Base-by-base conservation (phyloP, 2,113 vertebrate species). In the Ptilorrhoa leucosticta region DNA sequence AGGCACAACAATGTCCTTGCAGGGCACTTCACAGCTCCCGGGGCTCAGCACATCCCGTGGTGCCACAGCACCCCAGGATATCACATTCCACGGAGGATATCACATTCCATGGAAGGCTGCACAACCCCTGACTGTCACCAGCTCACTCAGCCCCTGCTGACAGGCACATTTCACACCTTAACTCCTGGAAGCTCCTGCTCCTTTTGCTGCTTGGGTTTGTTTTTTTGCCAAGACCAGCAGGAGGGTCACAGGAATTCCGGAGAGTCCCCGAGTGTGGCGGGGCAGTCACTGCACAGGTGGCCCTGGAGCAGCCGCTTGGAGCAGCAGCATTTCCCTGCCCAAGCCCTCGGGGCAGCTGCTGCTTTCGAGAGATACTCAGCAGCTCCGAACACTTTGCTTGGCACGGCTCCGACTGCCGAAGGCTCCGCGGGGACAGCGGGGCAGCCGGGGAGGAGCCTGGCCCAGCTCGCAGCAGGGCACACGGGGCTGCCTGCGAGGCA, bases 341-440 rank as follows among this genome's bases (percentile, higher is more conserved):
- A 9, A 57, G 61, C 75, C 71, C 28, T 37, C 0, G 27, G 89
- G 65, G 94, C 94, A 80, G 94, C 88, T 61, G 94, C 94, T 95
- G 88, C 95, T 90, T 93, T 89, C 78, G 1, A 97, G 95, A 94
- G 82, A 88, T 79, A 35, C 92, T 93, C 92, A 84, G 92, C 91
- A 95, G 94, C 93, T 84, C 93, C 50, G 28, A 78, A 27, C 65
- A 6, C 75, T 85, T 88, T 53, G 28, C 85, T 92, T 96, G 95
- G 95, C 94, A 44, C 2, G 0, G 13, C 21, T 79, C 85, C 37
- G 8, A 30, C 30, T 47, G 91, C 88, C 93, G 50, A 79, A 28
- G 90, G 94, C 96, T 64, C 87, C 30, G 3, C 1, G 37, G 90
- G 92, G 90, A 90, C 92, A 61, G 51, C 44, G 15, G 77, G 75